A percentile compares a stretch with the other conserved stretches of the same genome.
Conservation (phyloP, 2,888 invertebrate species). For the Pemphredon lugubris region DNA sequence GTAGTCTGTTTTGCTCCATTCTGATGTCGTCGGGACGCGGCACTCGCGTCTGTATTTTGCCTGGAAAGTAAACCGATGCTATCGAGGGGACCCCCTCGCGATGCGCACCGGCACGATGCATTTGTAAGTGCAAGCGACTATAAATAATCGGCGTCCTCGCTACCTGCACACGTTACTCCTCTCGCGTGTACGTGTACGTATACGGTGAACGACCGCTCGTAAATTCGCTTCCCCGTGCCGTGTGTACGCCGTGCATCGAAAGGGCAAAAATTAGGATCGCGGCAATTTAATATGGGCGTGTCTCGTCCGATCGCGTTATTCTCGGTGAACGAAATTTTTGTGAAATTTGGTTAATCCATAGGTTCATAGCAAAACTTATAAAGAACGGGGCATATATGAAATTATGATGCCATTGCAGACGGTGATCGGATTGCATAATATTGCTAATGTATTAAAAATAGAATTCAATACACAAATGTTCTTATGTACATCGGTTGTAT, state of each 20-base stretch:
- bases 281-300: conserved; percentile 1
- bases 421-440: no score
- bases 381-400: no score
- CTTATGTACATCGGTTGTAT: no score
- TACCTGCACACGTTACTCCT: conserved; percentile 52
- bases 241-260: conserved; percentile 19
- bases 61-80: conserved; percentile 57
- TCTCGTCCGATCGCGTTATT: no score
- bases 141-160: conserved; percentile 61
- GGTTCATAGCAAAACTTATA: no score
- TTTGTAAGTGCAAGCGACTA: conserved; percentile 57
- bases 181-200: conserved; percentile 22
- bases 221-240: conserved; percentile 38
- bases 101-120: conserved; percentile 55
- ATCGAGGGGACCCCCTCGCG: conserved; percentile 48
- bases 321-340: no score
- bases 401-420: no score
- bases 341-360: no score
- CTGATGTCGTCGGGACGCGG: conserved; percentile 36
- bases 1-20: conserved; percentile 42
- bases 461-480: no score
- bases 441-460: no score
- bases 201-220: conserved; percentile 53
- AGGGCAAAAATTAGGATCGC: conserved; percentile 6
- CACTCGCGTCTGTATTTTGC: conserved; percentile 51